These are phyloP conservation scores for Sinocyclocheilus anshuiensis DNA, from an alignment of 2,113 vertebrate species.

Conservation along the genomic window DNA sequence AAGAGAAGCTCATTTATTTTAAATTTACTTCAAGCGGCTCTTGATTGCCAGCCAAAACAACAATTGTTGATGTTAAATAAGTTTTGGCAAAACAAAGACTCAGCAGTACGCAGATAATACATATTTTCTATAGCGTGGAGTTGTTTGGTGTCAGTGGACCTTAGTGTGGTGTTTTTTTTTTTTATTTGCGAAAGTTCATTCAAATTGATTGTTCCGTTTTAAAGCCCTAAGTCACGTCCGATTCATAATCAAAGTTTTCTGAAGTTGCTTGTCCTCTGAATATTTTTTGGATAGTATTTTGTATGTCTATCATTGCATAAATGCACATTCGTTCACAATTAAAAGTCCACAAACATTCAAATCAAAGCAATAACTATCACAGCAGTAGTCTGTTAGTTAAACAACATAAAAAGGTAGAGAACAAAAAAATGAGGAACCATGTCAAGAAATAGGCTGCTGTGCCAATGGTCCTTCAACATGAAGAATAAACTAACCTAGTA, in stretches of 20 bases:
- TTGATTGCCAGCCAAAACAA: conserved; percentile 36
- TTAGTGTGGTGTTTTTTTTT: background rate
- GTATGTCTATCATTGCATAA: background rate
- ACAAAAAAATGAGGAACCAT: no score
- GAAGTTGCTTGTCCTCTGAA: background rate
- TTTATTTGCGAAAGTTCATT: background rate
- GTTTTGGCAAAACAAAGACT: conserved; percentile 11
- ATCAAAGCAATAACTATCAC: background rate
- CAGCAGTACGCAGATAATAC: conserved; percentile 1
- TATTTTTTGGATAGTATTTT: background rate
- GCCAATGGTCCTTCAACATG: background rate
- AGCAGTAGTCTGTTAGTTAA: background rate
- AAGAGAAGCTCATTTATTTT: conserved; percentile 26
- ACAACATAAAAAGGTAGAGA: background rate
- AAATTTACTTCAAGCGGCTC: background rate
- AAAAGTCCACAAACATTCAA: background rate
- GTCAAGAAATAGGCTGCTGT: no score
- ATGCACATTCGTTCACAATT: background rate
- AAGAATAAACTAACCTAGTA: no score
- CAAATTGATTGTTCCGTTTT: background rate
- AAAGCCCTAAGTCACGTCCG: background rate
- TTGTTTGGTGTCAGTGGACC: background rate
- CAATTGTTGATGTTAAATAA: conserved; percentile 31
- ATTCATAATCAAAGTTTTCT: background rate
- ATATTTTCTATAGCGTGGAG: background rate